A percentile compares a stretch with the other conserved stretches of the same genome.
Evolutionary conservation across 2,797 vertebrate species (phyloP).

Genomic region (Crenuchus spilurus): DNA sequence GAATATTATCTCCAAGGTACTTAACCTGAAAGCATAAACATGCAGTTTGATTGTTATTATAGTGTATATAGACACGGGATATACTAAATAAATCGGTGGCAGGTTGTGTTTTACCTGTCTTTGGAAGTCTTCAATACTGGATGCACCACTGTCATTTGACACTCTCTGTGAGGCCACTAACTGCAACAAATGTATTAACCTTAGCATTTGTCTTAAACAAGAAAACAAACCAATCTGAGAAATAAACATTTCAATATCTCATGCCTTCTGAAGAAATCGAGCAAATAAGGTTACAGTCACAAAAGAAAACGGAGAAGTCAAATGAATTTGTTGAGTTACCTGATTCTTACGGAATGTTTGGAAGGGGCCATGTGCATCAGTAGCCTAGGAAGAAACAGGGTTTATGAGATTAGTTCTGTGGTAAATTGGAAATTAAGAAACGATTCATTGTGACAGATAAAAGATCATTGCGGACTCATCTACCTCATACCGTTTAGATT

Average conservation of each 20-base stretch:
- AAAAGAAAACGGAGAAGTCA: not conserved
- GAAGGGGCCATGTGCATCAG: constrained; percentile 51
- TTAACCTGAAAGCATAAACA: constrained; percentile 65
- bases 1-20: constrained; percentile 71
- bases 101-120: constrained; percentile 63
- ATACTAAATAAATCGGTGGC: no score
- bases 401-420: not conserved
- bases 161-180: constrained; percentile 46
- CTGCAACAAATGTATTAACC: constrained; percentile 46
- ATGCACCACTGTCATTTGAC: constrained; percentile 64
- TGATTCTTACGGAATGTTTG: constrained; percentile 63
- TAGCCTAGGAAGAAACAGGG: constrained; percentile 49
- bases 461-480: not conserved
- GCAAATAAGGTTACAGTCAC: not conserved
- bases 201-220: not conserved
- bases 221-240: no score
- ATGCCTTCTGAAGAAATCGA: no score
- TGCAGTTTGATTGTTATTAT: not conserved
- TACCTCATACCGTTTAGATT: no score
- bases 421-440: not conserved
- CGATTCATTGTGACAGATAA: not conserved
- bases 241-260: no score
- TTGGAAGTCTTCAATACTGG: constrained; percentile 64
- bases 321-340: constrained; percentile 53
- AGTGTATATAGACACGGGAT: no score